These are phyloP conservation scores for Unio pictorum DNA, from an alignment of 2,888 invertebrate genomes.

Conservation along the genomic window DNA sequence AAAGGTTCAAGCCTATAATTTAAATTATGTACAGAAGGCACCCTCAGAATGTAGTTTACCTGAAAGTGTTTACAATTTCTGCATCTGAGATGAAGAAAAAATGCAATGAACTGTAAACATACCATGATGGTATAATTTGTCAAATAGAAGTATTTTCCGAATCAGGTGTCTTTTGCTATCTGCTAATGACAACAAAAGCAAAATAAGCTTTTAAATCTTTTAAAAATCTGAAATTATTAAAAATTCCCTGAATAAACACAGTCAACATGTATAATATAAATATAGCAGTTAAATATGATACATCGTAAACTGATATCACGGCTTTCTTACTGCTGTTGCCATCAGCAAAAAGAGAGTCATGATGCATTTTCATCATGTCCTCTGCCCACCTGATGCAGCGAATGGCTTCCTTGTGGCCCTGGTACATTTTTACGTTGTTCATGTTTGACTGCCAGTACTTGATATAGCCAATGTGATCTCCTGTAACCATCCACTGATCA, in stretches of 20 bases:
- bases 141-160: constrained; percentile 18
- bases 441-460: constrained; percentile 99
- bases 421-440: constrained; percentile 99
- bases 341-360: constrained; percentile 7
- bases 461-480: constrained; percentile 97
- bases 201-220: background rate
- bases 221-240: too few species aligned
- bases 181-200: background rate
- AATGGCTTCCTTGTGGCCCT: constrained; percentile 99
- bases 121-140: constrained; percentile 5
- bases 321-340: constrained; percentile 8
- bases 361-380: constrained; percentile 2
- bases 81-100: too few species aligned
- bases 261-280: too few species aligned
- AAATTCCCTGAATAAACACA: too few species aligned
- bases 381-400: constrained; percentile 91
- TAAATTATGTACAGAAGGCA: too few species aligned
- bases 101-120: too few species aligned
- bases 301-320: too few species aligned
- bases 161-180: too few species aligned
- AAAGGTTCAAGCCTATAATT: too few species aligned
- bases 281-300: too few species aligned
- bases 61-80: too few species aligned
- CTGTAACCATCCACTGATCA: constrained; percentile 99
- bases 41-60: too few species aligned